Evolutionary conservation across 2,888 invertebrate species (phyloP), one percentile per base, ranked within the genome.

Genomic region (Idaea aversata): DNA sequence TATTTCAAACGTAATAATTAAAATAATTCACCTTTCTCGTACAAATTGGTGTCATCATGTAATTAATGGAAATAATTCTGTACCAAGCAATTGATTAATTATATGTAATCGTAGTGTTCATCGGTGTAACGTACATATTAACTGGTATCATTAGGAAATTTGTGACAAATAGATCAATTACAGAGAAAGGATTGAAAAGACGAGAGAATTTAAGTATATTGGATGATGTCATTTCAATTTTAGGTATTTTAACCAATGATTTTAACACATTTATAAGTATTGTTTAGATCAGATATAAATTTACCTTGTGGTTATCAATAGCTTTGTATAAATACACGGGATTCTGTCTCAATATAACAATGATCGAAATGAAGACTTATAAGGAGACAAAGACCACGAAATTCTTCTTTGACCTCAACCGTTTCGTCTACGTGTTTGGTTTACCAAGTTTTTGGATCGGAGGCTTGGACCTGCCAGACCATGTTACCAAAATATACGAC

Each of bases 391-490:
- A 47, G 13, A 47, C 47, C 4, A 47, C 47, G 0, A 47, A 47
- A 47, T 47, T 47, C 47, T 47, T 47, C 47, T 47, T 47, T 10
- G 60, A 60, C 25, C 25, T 60, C 13, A 25, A 34, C 25, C 60
- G 13, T 34, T 60, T 60, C 10, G 34, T 47, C 6, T 47, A 47
- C 47, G 6, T 10, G 13, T 47, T 67, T n/a, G 73, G 73, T 1
- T 65, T 71, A 6, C 70, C 71, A 10, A 68, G 70, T 61, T 71
- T 73, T 63, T 71, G 71, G 70, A 63, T 70, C 25, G 65, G 64
- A 61, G 65, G 71, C 38, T 63, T 71, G 0, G 57, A 34, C 10
- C 34, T 69, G 4, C 61, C 70, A 5, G 64, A 66, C 59, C 34
- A 13, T 38, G 66, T 73, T 38, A 16, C 59, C 15, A 65, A 67